Evolutionary conservation across 2,797 vertebrate species (phyloP).

Genomic region (Clarias laeviceps): DNA sequence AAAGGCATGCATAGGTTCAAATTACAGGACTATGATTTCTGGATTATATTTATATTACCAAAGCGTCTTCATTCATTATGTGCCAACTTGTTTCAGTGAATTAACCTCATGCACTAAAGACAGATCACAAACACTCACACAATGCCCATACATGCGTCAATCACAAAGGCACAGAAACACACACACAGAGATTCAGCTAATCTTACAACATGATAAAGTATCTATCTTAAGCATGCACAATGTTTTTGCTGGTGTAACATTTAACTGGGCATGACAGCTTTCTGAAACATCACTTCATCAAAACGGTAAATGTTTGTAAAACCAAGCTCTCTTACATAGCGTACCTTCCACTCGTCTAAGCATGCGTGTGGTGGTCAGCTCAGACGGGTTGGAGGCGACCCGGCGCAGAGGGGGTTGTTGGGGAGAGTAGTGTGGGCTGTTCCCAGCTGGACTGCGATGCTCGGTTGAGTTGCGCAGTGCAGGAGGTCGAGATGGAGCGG

Average conservation of each 20-base stretch:
- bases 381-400: conserved; percentile 77
- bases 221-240: neutral
- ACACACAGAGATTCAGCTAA: neutral
- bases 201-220: neutral
- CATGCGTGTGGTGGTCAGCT: conserved; percentile 71
- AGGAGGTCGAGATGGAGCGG: conserved; percentile 66
- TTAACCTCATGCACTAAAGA: neutral
- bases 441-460: conserved; percentile 72
- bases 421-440: conserved; percentile 73
- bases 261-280: neutral
- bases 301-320: conserved; percentile 27
- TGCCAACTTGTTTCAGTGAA: neutral
- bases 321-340: conserved; percentile 53
- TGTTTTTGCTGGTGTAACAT: neutral
- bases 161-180: neutral
- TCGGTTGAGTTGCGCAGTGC: conserved; percentile 67
- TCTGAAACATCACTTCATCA: too few species aligned
- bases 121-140: conserved; percentile 14
- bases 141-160: neutral
- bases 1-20: neutral
- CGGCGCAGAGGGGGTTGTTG: conserved; percentile 71
- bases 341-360: conserved; percentile 88
- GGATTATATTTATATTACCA: neutral
- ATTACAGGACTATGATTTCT: neutral
- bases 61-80: too few species aligned